Evolutionary conservation across 2,888 invertebrate genomes (phyloP), one percentile per base, ranked within the genome.

Genomic region (Iselma pallidipennis): DNA sequence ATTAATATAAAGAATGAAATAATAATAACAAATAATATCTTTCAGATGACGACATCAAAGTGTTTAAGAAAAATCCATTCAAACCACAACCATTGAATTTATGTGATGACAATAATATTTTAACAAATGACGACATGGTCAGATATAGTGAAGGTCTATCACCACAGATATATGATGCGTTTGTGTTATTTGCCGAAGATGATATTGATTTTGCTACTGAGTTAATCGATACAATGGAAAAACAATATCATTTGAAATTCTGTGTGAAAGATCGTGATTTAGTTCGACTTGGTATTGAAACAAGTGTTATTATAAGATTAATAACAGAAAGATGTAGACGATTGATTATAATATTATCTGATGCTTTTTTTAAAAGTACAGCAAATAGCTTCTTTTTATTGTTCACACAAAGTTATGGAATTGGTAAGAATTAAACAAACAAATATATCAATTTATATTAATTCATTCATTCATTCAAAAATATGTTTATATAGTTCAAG

Each of bases 321-420:
- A 91, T 94, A 74, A 84, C 89, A 3, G 87, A 91, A 71, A 84
- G 95, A 26, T 95, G 96, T 77, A 87, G 88, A 66, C 86, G 91
- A 72, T 85, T 95, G 69, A 87, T 96, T 61, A 88, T 92, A 0
- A 86, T 96, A 58, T 83, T 93, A 68, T 93, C 95, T 0, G 88
- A 90, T 0, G 88, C 87, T 63, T 95, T 94, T 82, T 94, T 95
- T 80, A 81, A 85, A 69, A 93, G 92, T 76, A 82, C 87, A 0
- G 90, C 88, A 16, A 92, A 93, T 76, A 86, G 86, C 56, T 96
- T 92, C 81, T 91, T 92, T 73, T 85, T 91, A 12, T 90, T 89
- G 66, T 92, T 90, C 77, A 93, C 94, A 12, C 92, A 92, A 78
- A 90, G 91, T 5, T 81, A 91, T 48, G 90, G 91, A 71, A 92